Evolutionary conservation across 2,797 vertebrate genomes (phyloP).

Genomic region (Neosilurus hyrtlii): DNA sequence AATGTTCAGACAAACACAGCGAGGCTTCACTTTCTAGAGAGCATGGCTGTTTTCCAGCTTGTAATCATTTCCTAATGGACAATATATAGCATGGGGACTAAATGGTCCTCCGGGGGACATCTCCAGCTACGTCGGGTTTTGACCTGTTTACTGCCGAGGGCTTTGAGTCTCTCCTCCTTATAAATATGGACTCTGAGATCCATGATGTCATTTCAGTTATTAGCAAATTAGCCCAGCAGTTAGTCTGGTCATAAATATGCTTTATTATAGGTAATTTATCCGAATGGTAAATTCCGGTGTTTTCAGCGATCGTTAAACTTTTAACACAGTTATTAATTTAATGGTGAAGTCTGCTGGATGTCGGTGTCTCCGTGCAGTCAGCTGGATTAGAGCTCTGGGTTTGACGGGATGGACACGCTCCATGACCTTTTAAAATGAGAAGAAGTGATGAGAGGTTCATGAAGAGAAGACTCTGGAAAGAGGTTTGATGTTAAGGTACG

Average conservation of each 20-base stretch:
- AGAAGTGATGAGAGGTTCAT: background rate
- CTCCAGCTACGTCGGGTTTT: background rate
- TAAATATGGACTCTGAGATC: conserved; percentile 13
- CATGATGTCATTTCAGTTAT: conserved; percentile 2
- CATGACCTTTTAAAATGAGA: background rate
- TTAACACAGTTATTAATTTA: conserved; percentile 40
- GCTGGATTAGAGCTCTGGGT: background rate
- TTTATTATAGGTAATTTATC: conserved; percentile 31
- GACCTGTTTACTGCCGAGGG: background rate
- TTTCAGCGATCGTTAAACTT: conserved; percentile 30
- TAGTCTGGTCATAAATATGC: conserved; percentile 20
- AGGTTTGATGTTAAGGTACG: no score
- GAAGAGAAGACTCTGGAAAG: background rate
- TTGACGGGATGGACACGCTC: background rate
- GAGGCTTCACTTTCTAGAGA: background rate
- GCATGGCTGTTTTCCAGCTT: background rate
- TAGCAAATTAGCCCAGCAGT: conserved; percentile 32
- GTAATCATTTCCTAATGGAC: background rate
- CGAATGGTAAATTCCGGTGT: conserved; percentile 19
- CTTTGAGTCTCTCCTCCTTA: background rate
- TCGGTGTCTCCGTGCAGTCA: background rate
- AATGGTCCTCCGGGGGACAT: background rate
- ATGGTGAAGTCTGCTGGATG: conserved; percentile 10
- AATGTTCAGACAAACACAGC: background rate
- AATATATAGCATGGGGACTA: background rate